Conservation (phyloP, 2,797 vertebrate species). For the Sebastolobus altivelis region DNA sequence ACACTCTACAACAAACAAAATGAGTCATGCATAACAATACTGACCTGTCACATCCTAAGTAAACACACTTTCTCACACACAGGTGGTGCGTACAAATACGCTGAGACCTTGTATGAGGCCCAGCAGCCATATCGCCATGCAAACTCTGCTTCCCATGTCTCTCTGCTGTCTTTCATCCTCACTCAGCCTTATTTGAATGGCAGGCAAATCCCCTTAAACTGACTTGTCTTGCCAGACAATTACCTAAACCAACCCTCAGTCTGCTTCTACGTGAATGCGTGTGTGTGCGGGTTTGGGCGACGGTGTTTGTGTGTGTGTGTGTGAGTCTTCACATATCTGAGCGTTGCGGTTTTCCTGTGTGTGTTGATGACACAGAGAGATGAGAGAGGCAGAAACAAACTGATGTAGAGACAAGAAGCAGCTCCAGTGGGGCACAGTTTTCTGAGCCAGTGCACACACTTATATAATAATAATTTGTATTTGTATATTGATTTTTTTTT, state of each 20-base stretch:
- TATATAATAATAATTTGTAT: constrained; percentile 30
- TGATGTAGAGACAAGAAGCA: constrained; percentile 43
- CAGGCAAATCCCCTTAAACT: constrained; percentile 82
- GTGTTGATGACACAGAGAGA: constrained; percentile 36
- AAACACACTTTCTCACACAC: constrained; percentile 44
- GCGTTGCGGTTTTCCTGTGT: constrained; percentile 33
- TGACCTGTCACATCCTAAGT: constrained; percentile 51
- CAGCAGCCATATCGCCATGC: constrained; percentile 49
- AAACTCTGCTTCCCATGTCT: constrained; percentile 50
- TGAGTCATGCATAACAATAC: constrained; percentile 50
- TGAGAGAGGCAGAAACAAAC: constrained; percentile 44
- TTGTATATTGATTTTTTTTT: neutral
- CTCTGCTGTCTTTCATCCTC: constrained; percentile 55
- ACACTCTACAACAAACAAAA: constrained; percentile 45
- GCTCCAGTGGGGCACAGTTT: constrained; percentile 22
- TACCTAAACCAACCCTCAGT: constrained; percentile 54
- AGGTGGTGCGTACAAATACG: constrained; percentile 30
- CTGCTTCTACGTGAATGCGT: constrained; percentile 8
- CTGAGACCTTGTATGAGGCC: constrained; percentile 26
- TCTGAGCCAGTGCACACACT: constrained; percentile 30
- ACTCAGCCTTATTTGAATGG: constrained; percentile 80
- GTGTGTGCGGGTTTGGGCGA: neutral
- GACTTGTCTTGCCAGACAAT: constrained; percentile 73
- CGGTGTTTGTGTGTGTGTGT: neutral
- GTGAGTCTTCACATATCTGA: constrained; percentile 17